These are phyloP conservation scores for Thereva unica DNA, from an alignment of 2,888 invertebrate species.

Conservation along the genomic window DNA sequence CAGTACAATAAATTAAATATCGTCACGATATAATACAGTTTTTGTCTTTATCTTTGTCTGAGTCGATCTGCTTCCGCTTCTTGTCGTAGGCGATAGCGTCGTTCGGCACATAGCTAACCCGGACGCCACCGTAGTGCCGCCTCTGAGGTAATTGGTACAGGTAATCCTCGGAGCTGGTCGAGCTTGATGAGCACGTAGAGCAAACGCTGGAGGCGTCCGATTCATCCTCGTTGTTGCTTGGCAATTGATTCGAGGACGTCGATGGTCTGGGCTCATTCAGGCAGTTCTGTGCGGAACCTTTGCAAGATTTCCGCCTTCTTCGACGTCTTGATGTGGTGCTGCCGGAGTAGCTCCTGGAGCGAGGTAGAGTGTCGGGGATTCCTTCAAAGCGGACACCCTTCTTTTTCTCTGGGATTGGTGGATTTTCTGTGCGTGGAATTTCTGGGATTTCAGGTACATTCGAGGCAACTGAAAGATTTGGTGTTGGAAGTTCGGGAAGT, in stretches of 20 bases:
- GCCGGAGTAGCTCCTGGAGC: conserved; percentile 62
- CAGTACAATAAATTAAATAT: conserved; percentile 42
- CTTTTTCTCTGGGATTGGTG: conserved; percentile 44
- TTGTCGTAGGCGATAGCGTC: conserved; percentile 84
- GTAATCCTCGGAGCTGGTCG: conserved; percentile 84
- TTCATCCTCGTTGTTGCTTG: conserved; percentile 42
- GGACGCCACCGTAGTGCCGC: conserved; percentile 82
- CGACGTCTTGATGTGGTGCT: conserved; percentile 50
- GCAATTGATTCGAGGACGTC: conserved; percentile 9
- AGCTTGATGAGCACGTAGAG: conserved; percentile 86
- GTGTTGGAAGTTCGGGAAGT: conserved; percentile 56
- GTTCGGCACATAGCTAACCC: conserved; percentile 92
- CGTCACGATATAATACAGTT: conserved; percentile 87
- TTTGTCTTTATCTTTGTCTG: conserved; percentile 66
- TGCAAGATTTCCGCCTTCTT: conserved; percentile 52
- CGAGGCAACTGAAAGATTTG: conserved; percentile 63
- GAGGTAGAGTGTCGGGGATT: conserved; percentile 58
- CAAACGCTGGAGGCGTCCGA: conserved; percentile 80
- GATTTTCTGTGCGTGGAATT: conserved; percentile 6
- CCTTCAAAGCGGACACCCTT: conserved; percentile 59
- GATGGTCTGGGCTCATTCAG: conserved; percentile 19
- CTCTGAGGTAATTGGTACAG: conserved; percentile 84
- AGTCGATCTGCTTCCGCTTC: conserved; percentile 62
- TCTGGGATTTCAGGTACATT: conserved; percentile 49
- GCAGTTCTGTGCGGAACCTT: conserved; percentile 44